phyloP scores from a whole-genome alignment of 2,797 vertebrate species.

The Pteropus rufus region DNA sequence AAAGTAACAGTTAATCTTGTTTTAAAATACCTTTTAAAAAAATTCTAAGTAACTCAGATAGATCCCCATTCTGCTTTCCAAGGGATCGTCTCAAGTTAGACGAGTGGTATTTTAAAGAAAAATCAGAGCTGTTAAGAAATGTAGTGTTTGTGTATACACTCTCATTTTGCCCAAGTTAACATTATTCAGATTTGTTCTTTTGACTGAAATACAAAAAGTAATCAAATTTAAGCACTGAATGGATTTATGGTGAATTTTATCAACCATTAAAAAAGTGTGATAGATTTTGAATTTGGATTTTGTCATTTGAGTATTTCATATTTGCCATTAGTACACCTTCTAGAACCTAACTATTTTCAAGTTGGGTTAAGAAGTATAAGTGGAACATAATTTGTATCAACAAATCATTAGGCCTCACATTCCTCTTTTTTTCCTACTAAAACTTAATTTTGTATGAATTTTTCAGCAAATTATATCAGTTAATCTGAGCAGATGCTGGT shows the following conservation, averaged over 20 bases:
- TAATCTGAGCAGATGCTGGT: slow-evolving; percentile 18
- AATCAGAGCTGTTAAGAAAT: slow-evolving; percentile 48
- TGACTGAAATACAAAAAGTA: slow-evolving; percentile 67
- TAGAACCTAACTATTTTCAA: slow-evolving; percentile 40
- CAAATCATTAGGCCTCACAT: neutral
- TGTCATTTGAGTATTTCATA: slow-evolving; percentile 42
- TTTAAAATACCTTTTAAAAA: slow-evolving; percentile 42
- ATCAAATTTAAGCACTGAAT: slow-evolving; percentile 56
- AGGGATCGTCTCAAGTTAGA: slow-evolving; percentile 35
- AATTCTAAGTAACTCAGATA: slow-evolving; percentile 19
- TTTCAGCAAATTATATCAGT: slow-evolving; percentile 5
- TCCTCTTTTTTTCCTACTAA: slow-evolving; percentile 2
- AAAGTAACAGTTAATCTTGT: slow-evolving; percentile 40
- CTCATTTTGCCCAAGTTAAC: slow-evolving; percentile 52
- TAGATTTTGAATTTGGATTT: slow-evolving; percentile 56
- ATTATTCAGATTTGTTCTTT: slow-evolving; percentile 68
- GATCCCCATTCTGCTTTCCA: slow-evolving; percentile 43
- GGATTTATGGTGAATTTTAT: slow-evolving; percentile 54
- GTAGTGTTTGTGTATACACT: slow-evolving; percentile 41
- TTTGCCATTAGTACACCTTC: slow-evolving; percentile 18
- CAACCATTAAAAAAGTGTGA: slow-evolving; percentile 56
- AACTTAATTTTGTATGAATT: slow-evolving; percentile 37
- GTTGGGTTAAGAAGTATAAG: slow-evolving; percentile 29
- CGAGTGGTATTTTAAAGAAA: slow-evolving; percentile 25
- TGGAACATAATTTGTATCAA: slow-evolving; percentile 13